A percentile compares a stretch with the other conserved stretches of the same genome.
Evolutionary conservation across 92 coral and sea anemone species (phyloP).

Genomic region (Umimayanthus chanpuru): DNA sequence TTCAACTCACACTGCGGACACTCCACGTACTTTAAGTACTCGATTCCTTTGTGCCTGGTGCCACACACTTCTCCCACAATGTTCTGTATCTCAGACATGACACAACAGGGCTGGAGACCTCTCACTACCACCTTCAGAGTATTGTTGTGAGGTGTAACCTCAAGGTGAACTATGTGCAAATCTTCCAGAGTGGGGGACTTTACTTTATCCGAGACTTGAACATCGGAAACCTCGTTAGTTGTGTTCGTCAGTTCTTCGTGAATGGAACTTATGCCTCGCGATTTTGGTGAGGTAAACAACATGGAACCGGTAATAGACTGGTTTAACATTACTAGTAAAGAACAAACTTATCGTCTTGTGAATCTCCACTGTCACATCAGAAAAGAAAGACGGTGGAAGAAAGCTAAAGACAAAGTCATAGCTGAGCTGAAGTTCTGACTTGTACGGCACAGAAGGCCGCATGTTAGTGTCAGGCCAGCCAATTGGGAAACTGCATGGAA

Average conservation of each 20-base stretch:
- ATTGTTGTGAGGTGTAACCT: conserved; percentile 29
- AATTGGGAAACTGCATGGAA: conserved; percentile 30
- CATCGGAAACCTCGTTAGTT: neutral
- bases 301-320: conserved; percentile 30
- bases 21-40: neutral
- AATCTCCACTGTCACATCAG: conserved; percentile 31
- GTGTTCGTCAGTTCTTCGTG: neutral
- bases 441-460: conserved; percentile 22
- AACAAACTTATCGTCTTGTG: conserved; percentile 24
- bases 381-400: conserved; percentile 45
- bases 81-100: conserved; percentile 22
- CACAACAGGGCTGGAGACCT: conserved; percentile 36
- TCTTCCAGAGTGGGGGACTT: neutral
- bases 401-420: conserved; percentile 22
- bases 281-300: conserved; percentile 4
- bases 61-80: neutral
- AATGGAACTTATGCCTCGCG: neutral
- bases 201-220: neutral
- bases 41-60: conserved; percentile 1
- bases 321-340: neutral
- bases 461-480: conserved; percentile 35
- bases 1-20: conserved; percentile 38
- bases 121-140: conserved; percentile 26
- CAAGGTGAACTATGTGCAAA: conserved; percentile 37
- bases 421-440: conserved; percentile 22